Evolutionary conservation across 2,113 vertebrate genomes (phyloP).

Genomic region (Uropsilus gracilis): DNA sequence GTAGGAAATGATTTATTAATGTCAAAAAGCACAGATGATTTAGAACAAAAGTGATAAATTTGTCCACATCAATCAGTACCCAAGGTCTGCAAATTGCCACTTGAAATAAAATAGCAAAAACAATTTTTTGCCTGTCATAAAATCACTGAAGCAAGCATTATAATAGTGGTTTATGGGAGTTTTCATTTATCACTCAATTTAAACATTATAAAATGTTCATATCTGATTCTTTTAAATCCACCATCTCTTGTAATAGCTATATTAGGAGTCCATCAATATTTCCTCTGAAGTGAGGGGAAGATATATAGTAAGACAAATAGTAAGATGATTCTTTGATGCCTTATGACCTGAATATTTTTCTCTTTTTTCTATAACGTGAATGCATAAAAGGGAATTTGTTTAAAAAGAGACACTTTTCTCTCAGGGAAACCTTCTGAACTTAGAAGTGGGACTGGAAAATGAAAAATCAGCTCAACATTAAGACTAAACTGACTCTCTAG

Average conservation of each 20-base stretch:
- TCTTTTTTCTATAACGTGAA: not conserved
- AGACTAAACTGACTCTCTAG: not conserved
- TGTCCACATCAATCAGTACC: not conserved
- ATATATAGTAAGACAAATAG: not conserved
- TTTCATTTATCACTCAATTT: not conserved
- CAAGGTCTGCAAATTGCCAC: not conserved
- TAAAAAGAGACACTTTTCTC: not conserved
- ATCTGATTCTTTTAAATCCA: not conserved
- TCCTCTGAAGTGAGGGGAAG: not conserved
- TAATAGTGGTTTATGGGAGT: not conserved
- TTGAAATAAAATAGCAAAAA: conserved; percentile 34
- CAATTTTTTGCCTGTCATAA: conserved; percentile 10
- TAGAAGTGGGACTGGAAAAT: not conserved
- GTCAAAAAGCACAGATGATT: not conserved
- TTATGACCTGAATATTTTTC: not conserved
- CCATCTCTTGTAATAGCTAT: not conserved
- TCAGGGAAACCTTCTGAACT: not conserved
- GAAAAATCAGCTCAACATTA: not conserved
- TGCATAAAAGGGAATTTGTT: not conserved
- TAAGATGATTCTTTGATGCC: not conserved
- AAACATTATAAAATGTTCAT: conserved; percentile 23
- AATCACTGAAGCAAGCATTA: not conserved
- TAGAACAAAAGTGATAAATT: not conserved
- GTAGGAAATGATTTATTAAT: conserved; percentile 49
- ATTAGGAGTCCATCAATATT: not conserved